Base-by-base conservation (phyloP, 2,113 vertebrate species). In the Pungitius pungitius region DNA sequence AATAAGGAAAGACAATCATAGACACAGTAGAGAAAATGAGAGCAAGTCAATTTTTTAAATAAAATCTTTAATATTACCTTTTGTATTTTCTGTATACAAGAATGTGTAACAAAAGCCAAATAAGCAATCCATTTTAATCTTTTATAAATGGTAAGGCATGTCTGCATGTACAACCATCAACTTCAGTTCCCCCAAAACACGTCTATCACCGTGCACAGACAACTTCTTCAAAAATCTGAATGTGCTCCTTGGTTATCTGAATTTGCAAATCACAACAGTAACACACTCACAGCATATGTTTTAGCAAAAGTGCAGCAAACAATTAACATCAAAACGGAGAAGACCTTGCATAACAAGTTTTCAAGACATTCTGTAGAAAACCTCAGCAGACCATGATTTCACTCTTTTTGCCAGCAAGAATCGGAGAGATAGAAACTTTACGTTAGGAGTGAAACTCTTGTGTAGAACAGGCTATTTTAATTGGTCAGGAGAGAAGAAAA, bases 41-140 rank as follows among this genome's bases (percentile, higher is more conserved):
- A 2, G 6, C 18, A 30, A 27, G 8, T 3, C 24, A n/a, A n/a
- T 73, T 82, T 82, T 89, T 86, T 89, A 77, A 90, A 88, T 88
- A 93, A 40, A 93, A 90, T 85, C 78, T 93, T 93, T 93, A 92
- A 92, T 93, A 85, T 91, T 89, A 92, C 84, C 80, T 90, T 86
- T 84, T 85, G 90, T 87, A 88, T 87, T 92, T 87, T 93, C 88
- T 87, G 90, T 93, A 93, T 93, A 94, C 91, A 94, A 93, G 91
- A 93, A 92, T 92, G 91, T 90, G 91, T 94, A 93, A 94, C 90
- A 94, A 94, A 93, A 93, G 90, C 92, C 93, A 90, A 92, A 92
- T 92, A 92, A 91, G 91, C 93, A 93, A 92, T 92, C 87, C 80
- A 89, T 92, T 93, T 89, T 75, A 83, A 73, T 91, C 56, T 79